Evolutionary conservation across 2,797 vertebrate genomes (phyloP), one percentile per base, ranked within the genome.

Genomic region (Distichodus sexfasciatus): DNA sequence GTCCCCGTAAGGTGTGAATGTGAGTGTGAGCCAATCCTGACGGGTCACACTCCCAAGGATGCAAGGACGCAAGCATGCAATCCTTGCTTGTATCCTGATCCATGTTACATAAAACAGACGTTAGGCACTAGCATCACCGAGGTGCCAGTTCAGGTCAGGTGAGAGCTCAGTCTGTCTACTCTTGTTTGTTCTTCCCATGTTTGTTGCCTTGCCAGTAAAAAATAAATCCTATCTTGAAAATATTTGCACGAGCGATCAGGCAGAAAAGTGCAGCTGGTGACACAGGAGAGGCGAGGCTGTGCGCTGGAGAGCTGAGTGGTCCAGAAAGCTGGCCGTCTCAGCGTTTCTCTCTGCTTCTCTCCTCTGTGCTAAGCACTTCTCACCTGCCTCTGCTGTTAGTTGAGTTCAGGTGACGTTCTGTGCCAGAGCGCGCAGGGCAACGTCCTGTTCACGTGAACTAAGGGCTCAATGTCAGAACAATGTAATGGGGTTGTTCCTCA

Each of bases 191-290:
- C 2, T 75, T 65, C 69, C 47, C 41, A 8, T 23, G 28, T 55
- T 51, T 71, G 59, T 50, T 38, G 64, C 17, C 62, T 76, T 54
- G 53, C 44, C 17, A 41, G 10, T 23, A 59, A 68, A 61, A 67
- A 63, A 26, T 36, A 38, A 54, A 44, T 31, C 23, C 19, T 59
- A 40, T 41, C 68, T 48, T 65, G 53, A 60, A n/a, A 44, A 68
- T 71, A 73, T 78, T 75, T 80, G 72, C 64, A 69, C 76, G 85
- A 82, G 71, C 82, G 77, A 75, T 86, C 77, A 81, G 62, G 79
- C 72, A 72, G 76, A 85, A 79, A 84, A 82, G 55, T 80, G 44
- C 77, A 86, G 83, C 82, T 79, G 81, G 82, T 77, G 76, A 83
- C 65, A 74, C 66, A 31, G 33, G 43, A 21, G 23, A 66, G 48